A percentile compares a stretch with the other conserved stretches of the same genome.
Conservation (phyloP, 2,797 vertebrate genomes). For the Monodelphis domestica region DNA sequence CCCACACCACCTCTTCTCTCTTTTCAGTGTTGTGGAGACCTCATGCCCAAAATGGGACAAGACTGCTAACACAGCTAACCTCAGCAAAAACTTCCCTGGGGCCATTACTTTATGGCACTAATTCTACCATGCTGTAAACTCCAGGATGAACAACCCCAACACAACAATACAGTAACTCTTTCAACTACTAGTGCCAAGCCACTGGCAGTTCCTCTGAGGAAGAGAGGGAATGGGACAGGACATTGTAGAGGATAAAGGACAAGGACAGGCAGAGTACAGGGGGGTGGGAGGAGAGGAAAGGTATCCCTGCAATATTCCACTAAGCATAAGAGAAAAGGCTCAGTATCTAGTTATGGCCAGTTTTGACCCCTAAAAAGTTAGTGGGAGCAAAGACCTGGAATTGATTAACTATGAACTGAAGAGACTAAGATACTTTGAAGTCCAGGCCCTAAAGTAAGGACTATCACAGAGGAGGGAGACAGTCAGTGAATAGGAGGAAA, state of each 20-base stretch:
- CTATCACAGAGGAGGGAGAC: neutral
- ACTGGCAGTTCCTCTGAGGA: neutral
- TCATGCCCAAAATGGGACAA: neutral
- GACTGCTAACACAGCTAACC: neutral
- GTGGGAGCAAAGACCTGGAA: neutral
- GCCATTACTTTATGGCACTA: neutral
- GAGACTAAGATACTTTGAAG: neutral
- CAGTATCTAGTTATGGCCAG: neutral
- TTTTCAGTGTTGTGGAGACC: neutral
- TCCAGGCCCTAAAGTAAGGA: neutral
- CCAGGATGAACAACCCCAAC: neutral
- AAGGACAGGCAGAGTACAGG: too few relatives aligned
- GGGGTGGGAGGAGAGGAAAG: too few relatives aligned
- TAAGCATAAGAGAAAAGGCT: neutral
- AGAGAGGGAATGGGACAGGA: neutral
- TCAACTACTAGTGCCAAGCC: neutral
- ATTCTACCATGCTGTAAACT: neutral
- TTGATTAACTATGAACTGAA: neutral
- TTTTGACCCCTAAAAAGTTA: neutral
- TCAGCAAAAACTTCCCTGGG: neutral
- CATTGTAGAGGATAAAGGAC: too few relatives aligned
- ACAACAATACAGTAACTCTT: neutral
- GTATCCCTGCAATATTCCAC: neutral
- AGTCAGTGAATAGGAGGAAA: neutral
- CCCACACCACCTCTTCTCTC: accelerated